phyloP scores from a whole-genome alignment of 2,113 vertebrate species.

The Psilopsiagon aymara region DNA sequence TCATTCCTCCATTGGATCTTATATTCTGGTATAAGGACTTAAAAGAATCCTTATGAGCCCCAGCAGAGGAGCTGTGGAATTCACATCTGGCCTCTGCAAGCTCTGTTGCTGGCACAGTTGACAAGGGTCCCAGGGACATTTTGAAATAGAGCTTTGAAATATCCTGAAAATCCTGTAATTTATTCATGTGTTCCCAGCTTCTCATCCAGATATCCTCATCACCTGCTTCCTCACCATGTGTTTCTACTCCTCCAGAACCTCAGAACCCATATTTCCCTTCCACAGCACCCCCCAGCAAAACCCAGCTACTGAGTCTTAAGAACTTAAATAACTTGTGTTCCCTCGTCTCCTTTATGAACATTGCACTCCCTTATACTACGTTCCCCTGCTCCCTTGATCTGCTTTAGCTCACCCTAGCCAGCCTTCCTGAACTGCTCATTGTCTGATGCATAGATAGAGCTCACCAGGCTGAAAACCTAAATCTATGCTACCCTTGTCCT shows the following conservation, averaged over 20 bases:
- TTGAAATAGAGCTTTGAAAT: not conserved
- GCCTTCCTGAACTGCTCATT: not conserved
- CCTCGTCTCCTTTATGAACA: not conserved
- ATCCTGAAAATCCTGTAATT: not conserved
- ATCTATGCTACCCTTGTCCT: not conserved
- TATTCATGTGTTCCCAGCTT: not conserved
- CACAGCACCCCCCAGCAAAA: not conserved
- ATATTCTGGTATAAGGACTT: not conserved
- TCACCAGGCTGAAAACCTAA: not conserved
- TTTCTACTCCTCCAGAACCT: not conserved
- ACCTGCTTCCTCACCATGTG: not conserved
- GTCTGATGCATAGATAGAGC: not conserved
- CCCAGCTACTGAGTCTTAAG: not conserved
- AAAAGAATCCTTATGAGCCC: not conserved
- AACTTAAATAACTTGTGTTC: not conserved
- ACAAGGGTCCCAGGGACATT: not conserved
- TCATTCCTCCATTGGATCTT: not conserved
- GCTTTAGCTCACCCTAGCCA: not conserved
- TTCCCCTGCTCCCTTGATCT: not conserved
- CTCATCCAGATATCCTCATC: not conserved
- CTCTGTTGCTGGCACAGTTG: not conserved
- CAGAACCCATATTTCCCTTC: not conserved
- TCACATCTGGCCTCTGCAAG: not conserved
- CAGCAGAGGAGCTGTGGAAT: not conserved
- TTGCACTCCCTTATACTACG: not conserved